These are phyloP conservation scores for Aphyosemion australe DNA, from an alignment of 2,113 vertebrate species.

Conservation along the genomic window DNA sequence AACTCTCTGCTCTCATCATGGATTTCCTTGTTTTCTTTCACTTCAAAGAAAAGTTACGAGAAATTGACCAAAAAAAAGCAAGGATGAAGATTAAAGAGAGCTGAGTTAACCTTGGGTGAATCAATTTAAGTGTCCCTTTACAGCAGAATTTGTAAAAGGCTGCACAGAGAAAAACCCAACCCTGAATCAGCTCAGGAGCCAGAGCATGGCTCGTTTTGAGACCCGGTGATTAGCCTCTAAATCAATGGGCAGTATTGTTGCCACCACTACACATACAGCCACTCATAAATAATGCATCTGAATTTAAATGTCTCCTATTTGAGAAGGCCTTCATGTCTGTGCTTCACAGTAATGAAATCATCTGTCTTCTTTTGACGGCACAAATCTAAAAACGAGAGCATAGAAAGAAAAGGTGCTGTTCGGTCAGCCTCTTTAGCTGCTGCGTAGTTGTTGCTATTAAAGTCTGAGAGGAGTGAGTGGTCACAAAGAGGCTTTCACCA, in stretches of 20 bases:
- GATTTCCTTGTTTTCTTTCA: slow-evolving; percentile 71
- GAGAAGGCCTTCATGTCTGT: slow-evolving; percentile 59
- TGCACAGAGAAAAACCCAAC: slow-evolving; percentile 34
- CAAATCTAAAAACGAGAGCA: slow-evolving; percentile 31
- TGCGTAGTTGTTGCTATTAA: slow-evolving; percentile 33
- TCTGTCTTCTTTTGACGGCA: slow-evolving; percentile 79
- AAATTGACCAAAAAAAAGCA: slow-evolving; percentile 2
- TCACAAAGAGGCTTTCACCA: slow-evolving; percentile 61
- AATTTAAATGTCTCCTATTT: slow-evolving; percentile 67
- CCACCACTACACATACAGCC: slow-evolving; percentile 48
- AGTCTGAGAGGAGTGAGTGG: slow-evolving; percentile 43
- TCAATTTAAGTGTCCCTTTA: slow-evolving; percentile 27
- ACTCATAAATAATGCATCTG: slow-evolving; percentile 78
- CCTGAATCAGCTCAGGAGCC: slow-evolving; percentile 30
- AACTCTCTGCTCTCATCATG: slow-evolving; percentile 44
- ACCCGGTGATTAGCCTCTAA: slow-evolving; percentile 74
- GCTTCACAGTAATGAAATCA: slow-evolving; percentile 74
- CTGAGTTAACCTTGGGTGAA: slow-evolving; percentile 14
- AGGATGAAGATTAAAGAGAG: slow-evolving; percentile 26
- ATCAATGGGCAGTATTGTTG: slow-evolving; percentile 73
- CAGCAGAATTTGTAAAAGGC: neutral
- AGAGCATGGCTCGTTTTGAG: slow-evolving; percentile 38
- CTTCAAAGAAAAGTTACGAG: slow-evolving; percentile 52
- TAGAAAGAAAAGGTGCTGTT: slow-evolving; percentile 32
- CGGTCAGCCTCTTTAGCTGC: slow-evolving; percentile 8